These are phyloP conservation scores for Aporrectodea caliginosa DNA, from an alignment of 1,140 invertebrate genomes.

Conservation along the genomic window DNA sequence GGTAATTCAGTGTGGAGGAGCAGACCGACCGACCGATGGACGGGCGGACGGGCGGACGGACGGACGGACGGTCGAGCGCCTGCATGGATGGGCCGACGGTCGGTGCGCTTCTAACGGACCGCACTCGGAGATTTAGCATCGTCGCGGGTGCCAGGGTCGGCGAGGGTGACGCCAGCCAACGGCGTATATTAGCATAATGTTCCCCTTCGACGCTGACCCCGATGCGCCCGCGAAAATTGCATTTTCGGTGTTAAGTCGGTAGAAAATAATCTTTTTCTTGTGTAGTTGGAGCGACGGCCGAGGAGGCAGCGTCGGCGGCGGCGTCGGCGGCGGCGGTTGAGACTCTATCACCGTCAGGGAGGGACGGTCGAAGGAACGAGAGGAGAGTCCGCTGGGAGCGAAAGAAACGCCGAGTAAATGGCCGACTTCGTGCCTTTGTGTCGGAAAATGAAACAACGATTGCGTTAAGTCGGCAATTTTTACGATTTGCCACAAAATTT, in stretches of 20 bases:
- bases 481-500: background rate
- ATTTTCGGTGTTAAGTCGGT: background rate
- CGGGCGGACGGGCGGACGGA: background rate
- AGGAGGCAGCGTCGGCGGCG: background rate
- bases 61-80: background rate
- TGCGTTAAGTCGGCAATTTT: background rate
- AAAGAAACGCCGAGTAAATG: background rate
- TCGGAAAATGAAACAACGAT: background rate
- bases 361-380: too few relatives aligned
- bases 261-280: background rate
- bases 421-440: background rate
- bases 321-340: background rate
- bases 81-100: background rate
- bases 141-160: background rate
- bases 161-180: background rate
- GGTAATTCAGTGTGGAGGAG: background rate
- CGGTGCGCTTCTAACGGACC: background rate
- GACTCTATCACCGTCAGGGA: background rate
- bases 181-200: background rate
- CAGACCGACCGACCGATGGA: background rate
- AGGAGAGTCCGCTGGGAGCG: background rate
- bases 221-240: background rate
- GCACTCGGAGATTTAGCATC: background rate
- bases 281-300: too few relatives aligned
- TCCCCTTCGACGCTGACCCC: background rate